Evolutionary conservation across 64 coral and sea anemone species (phyloP).

Genomic region (Montipora sp.): DNA sequence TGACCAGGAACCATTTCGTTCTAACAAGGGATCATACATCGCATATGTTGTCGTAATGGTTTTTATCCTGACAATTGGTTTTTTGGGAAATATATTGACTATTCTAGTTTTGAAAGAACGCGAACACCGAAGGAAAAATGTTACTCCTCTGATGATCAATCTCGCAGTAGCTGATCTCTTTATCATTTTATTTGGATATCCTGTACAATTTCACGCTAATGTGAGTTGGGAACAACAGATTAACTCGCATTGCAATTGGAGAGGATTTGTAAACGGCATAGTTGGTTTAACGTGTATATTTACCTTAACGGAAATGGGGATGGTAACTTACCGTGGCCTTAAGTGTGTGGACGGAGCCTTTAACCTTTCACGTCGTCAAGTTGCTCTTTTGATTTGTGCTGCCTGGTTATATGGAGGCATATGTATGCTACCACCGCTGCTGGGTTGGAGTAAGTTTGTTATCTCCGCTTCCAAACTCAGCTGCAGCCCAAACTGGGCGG

Average conservation of each 20-base stretch:
- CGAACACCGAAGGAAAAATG: slow-evolving; percentile 46
- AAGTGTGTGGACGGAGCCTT: background rate
- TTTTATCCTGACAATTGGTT: slow-evolving; percentile 46
- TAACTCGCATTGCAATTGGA: slow-evolving; percentile 52
- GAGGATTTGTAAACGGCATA: slow-evolving; percentile 62
- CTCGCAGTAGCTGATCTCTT: slow-evolving; percentile 61
- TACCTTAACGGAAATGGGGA: slow-evolving; percentile 59
- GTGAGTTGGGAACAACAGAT: background rate
- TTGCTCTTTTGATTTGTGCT: slow-evolving; percentile 2
- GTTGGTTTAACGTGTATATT: slow-evolving; percentile 67
- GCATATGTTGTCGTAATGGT: slow-evolving; percentile 66
- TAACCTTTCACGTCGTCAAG: background rate
- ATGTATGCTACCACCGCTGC: slow-evolving; percentile 57
- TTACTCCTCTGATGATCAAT: slow-evolving; percentile 74
- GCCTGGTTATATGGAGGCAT: slow-evolving; percentile 60
- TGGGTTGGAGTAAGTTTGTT: slow-evolving; percentile 74
- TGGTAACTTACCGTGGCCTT: slow-evolving; percentile 17
- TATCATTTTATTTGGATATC: slow-evolving; percentile 74
- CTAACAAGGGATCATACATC: background rate
- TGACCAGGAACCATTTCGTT: background rate
- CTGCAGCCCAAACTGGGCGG: slow-evolving; percentile 72
- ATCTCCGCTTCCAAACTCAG: slow-evolving; percentile 61
- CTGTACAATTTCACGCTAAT: slow-evolving; percentile 57
- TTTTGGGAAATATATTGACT: slow-evolving; percentile 63
- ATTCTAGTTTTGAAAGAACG: slow-evolving; percentile 31